Evolutionary conservation across 2,888 invertebrate genomes (phyloP).

Genomic region (Sphecodes monilicornis): DNA sequence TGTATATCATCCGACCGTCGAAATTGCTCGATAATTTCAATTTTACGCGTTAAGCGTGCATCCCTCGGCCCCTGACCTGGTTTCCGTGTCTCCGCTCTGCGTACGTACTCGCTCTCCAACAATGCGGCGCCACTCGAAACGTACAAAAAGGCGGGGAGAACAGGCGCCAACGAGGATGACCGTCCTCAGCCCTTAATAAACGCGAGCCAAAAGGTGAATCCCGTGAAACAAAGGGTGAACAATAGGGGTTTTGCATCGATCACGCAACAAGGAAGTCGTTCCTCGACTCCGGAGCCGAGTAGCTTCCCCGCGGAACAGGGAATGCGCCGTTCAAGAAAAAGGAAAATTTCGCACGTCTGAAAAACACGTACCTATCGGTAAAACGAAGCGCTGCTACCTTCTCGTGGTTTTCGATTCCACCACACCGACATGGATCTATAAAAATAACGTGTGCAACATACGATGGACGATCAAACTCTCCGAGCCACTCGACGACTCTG

Average conservation of each 20-base stretch:
- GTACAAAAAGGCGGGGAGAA: constrained; percentile 59
- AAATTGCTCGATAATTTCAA: constrained; percentile 80
- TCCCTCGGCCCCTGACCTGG: constrained; percentile 77
- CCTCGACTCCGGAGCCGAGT: neutral
- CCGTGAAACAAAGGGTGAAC: constrained; percentile 36
- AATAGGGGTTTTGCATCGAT: constrained; percentile 38
- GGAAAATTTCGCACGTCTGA: neutral
- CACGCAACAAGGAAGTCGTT: constrained; percentile 34
- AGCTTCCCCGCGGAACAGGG: neutral
- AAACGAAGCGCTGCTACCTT: neutral
- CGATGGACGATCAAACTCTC: neutral
- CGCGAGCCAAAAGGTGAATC: constrained; percentile 35
- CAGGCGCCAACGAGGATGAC: constrained; percentile 65
- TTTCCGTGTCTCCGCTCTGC: constrained; percentile 68
- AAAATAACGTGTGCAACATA: neutral
- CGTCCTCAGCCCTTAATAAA: constrained; percentile 50
- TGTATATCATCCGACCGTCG: constrained; percentile 68
- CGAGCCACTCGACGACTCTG: too few relatives aligned
- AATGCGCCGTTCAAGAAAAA: neutral
- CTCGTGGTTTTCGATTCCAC: constrained; percentile 1
- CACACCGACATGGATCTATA: neutral
- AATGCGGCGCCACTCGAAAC: constrained; percentile 69
- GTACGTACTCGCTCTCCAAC: constrained; percentile 62
- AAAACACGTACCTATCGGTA: neutral
- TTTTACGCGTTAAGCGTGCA: constrained; percentile 78